Evolutionary conservation across 1,140 invertebrate genomes (phyloP), one percentile per base, ranked within the genome.

Genomic region (Campoletis sonorensis): DNA sequence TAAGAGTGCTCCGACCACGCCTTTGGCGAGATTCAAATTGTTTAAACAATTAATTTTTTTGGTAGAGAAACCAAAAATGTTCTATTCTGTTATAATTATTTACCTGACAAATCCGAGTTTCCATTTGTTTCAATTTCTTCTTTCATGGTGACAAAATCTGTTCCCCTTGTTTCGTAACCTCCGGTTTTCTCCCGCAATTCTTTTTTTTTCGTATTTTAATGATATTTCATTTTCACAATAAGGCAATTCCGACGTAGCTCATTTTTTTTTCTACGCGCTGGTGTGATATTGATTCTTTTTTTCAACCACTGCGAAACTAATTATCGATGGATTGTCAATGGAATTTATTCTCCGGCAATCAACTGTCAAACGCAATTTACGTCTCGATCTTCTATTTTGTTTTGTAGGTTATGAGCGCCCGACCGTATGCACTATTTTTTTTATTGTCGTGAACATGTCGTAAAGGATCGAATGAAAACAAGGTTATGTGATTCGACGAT

Each of bases 1-100:
- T 49, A 95, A 87, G 21, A 95, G 88, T 64, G 92, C 92, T 81
- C 90, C 91, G 37, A 95, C 87, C n/a, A 94, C 92, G 79, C 93
- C 94, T 30, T 70, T 64, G 27, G 23, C n/a, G 11, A 45, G 51
- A 1, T 13, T 21, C 40, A 1, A 26, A 26, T 61, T 27, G 49
- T 49, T 77, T 73, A 33, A 73, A 37, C 51, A 27, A 72, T 49
- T 70, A 70, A 8, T 58, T 58, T 33, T n/a, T n/a, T 64, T 16
- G 11, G 4, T 2, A 23, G 26, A 64, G n/a, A 4, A 67, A 61
- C n/a, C n/a, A 21, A 61, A 73, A 54, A 76, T 45, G 2, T 33
- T 33, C 7, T 33, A 4, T 45, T 45, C 40, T 45, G 5, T 11
- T 11, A 67, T 77, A 33, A 26, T 37, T 72, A 51, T 54, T 72